Evolutionary conservation across 1,140 invertebrate genomes (phyloP).

Genomic region (Halyomorpha halys): DNA sequence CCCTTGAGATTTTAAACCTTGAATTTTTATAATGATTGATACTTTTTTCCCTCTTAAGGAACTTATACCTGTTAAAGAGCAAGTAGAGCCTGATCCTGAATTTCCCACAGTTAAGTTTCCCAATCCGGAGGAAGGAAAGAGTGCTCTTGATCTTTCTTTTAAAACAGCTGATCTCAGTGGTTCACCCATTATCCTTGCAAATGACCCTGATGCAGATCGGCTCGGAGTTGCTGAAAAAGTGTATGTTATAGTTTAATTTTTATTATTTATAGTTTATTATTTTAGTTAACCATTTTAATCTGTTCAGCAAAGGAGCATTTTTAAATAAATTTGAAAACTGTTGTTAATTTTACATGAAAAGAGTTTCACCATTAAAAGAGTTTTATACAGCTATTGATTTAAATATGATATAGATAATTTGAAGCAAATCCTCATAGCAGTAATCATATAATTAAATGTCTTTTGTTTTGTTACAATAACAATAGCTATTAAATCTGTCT

Average conservation of each 20-base stretch:
- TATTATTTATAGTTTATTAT: not conserved
- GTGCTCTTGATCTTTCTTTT: conserved; percentile 76
- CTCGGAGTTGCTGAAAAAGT: conserved; percentile 79
- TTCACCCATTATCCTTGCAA: conserved; percentile 77
- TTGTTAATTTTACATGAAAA: too few species aligned
- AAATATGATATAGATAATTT: too few species aligned
- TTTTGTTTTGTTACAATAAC: too few species aligned
- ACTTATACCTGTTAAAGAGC: conserved; percentile 68
- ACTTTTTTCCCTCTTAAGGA: conserved; percentile 37
- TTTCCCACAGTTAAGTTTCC: conserved; percentile 96
- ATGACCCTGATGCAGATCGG: conserved; percentile 98
- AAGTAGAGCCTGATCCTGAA: conserved; percentile 86
- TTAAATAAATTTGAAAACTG: too few species aligned
- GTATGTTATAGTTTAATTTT: too few species aligned
- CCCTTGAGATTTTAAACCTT: not conserved
- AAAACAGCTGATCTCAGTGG: conserved; percentile 63
- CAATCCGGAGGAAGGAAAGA: conserved; percentile 94
- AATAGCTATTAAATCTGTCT: too few species aligned
- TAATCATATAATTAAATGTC: too few species aligned
- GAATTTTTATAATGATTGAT: not conserved
- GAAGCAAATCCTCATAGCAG: too few species aligned
- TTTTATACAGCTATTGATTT: too few species aligned
- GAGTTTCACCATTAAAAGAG: too few species aligned
- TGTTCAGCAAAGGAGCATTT: too few species aligned
- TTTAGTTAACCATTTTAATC: too few species aligned